phyloP scores from a whole-genome alignment of 2,797 vertebrate species.

The Crotalus adamanteus region DNA sequence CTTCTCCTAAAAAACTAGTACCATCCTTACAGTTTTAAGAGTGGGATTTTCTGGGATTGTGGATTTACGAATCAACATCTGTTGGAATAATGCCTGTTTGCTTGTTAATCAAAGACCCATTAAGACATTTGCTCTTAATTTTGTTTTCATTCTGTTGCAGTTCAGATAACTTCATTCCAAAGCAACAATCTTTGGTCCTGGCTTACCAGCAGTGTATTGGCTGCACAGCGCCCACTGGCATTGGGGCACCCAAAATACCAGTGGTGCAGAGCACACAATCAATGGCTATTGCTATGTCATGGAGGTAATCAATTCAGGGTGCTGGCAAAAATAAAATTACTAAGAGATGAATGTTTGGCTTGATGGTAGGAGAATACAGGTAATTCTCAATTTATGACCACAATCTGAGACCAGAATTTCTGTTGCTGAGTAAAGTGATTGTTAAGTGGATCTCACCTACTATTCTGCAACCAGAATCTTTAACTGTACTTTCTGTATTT shows the following conservation, averaged over 20 bases:
- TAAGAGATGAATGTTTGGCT: too few relatives aligned
- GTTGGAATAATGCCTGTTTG: background rate
- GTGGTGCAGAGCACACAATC: conserved; percentile 76
- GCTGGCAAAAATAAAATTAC: background rate
- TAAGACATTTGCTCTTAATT: background rate
- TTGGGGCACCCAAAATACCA: conserved; percentile 62
- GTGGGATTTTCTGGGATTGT: background rate
- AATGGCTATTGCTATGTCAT: conserved; percentile 66
- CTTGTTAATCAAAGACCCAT: background rate
- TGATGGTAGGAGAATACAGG: background rate
- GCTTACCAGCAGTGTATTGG: conserved; percentile 62
- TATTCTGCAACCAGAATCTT: background rate
- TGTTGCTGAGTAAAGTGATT: background rate
- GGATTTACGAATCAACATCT: background rate
- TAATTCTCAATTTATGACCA: background rate
- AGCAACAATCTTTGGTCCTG: conserved; percentile 65
- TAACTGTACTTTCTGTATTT: background rate
- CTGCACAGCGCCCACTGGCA: conserved; percentile 75
- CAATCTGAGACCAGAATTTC: background rate
- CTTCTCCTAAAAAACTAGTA: background rate
- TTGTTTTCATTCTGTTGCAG: conserved; percentile 51
- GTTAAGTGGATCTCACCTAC: background rate
- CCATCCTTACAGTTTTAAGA: background rate
- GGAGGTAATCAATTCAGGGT: conserved; percentile 64
- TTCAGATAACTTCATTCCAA: conserved; percentile 58